A percentile compares a stretch with the other conserved stretches of the same genome.
phyloP scores from a whole-genome alignment of 2,797 vertebrate species.

The Cossypha caffra region DNA sequence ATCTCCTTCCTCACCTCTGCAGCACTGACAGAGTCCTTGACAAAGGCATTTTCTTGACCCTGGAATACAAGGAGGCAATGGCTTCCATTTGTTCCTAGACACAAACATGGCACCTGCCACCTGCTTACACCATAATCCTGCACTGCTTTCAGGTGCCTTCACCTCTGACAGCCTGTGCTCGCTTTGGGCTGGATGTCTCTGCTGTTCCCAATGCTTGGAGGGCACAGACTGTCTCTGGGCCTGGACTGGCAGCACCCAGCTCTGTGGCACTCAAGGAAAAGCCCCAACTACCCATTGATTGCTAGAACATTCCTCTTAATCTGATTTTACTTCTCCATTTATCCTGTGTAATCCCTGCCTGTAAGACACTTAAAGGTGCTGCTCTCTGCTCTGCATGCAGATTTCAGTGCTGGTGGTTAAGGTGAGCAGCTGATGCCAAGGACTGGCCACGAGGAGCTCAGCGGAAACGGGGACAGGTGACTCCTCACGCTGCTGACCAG shows the following conservation, averaged over 20 bases:
- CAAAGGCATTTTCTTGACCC: neutral
- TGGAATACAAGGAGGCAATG: rapidly evolving
- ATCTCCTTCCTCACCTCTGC: neutral
- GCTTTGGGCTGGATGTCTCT: neutral
- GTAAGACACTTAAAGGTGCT: neutral
- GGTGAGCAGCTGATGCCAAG: neutral
- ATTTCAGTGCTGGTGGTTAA: neutral
- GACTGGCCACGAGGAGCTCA: rapidly evolving
- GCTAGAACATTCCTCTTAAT: neutral
- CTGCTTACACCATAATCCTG: neutral
- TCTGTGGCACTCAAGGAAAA: neutral
- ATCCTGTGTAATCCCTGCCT: neutral
- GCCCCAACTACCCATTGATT: neutral
- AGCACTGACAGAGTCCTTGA: neutral
- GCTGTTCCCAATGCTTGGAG: rapidly evolving
- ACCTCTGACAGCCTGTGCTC: neutral
- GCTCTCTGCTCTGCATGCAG: neutral
- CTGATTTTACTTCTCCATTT: neutral
- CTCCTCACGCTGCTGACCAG: neutral
- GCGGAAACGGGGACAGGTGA: neutral
- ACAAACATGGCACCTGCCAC: neutral
- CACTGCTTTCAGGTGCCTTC: neutral
- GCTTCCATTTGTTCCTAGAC: neutral
- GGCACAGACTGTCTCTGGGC: neutral
- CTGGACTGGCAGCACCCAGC: rapidly evolving